phyloP scores from a whole-genome alignment of 1,140 invertebrate genomes.

The Meloidogyne chitwoodi region DNA sequence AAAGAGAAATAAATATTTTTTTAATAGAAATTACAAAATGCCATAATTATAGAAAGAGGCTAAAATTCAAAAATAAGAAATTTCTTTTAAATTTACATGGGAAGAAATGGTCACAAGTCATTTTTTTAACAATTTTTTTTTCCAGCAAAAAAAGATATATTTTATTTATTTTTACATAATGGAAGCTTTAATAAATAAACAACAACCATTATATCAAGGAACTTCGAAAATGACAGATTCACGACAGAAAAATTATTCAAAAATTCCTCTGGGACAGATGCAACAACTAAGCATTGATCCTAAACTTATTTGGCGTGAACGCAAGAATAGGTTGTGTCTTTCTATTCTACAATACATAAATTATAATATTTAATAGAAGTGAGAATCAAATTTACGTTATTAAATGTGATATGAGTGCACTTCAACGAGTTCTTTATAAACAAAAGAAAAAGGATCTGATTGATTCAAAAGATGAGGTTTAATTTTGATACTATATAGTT shows the following conservation, averaged over 20 bases:
- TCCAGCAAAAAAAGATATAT: too few relatives aligned
- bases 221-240: neutral
- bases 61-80: too few relatives aligned
- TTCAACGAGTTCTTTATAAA: slow-evolving; percentile 85
- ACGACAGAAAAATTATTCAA: neutral
- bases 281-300: slow-evolving; percentile 86
- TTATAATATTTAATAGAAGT: slow-evolving; percentile 59
- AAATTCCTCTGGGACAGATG: slow-evolving; percentile 59
- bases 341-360: neutral
- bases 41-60: too few relatives aligned
- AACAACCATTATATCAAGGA: neutral
- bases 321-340: slow-evolving; percentile 77
- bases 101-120: too few relatives aligned
- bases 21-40: too few relatives aligned
- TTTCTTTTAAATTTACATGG: too few relatives aligned
- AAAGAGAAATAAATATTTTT: too few relatives aligned
- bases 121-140: too few relatives aligned
- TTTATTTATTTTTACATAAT: neutral
- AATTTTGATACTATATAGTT: neutral
- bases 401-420: slow-evolving; percentile 95
- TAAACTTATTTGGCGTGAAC: slow-evolving; percentile 80
- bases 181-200: neutral
- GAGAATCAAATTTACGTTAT: slow-evolving; percentile 73
- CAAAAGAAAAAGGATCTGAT: slow-evolving; percentile 76
- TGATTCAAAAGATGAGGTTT: slow-evolving; percentile 45